Evolutionary conservation across 2,113 vertebrate species (phyloP).

Genomic region (Aegithalos caudatus): DNA sequence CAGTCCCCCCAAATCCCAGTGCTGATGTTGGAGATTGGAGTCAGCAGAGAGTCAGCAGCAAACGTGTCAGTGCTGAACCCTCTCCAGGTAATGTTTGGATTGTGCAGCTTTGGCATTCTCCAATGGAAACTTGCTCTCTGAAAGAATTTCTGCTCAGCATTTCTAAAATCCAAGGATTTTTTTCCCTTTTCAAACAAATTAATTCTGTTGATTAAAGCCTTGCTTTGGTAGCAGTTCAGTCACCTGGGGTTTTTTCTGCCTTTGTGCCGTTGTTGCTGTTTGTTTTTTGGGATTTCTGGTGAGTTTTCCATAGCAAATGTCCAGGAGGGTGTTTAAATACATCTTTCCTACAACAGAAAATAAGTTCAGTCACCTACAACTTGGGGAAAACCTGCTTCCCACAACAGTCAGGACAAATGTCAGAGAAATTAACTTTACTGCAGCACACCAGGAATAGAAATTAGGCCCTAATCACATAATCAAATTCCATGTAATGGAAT

Average conservation of each 20-base stretch:
- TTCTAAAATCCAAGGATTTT: not conserved
- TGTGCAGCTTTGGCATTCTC: not conserved
- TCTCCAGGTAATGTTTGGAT: not conserved
- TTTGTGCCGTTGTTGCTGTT: not conserved
- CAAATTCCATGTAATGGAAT: not conserved
- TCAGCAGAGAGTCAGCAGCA: not conserved
- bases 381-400: not conserved
- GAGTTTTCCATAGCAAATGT: not conserved
- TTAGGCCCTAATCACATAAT: not conserved
- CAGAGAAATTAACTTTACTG: not conserved
- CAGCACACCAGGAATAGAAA: not conserved
- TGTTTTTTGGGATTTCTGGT: not conserved
- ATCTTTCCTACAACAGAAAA: not conserved
- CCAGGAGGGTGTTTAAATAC: not conserved
- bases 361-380: not conserved
- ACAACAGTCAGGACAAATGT: not conserved
- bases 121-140: not conserved
- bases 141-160: not conserved
- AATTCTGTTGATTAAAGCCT: not conserved
- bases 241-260: not conserved
- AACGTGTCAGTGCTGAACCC: not conserved
- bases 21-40: not conserved
- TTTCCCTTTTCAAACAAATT: not conserved
- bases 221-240: not conserved
- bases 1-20: not conserved